Evolutionary conservation across 2,888 invertebrate genomes (phyloP), one percentile per base, ranked within the genome.

Genomic region (Lampropteryx suffumata): DNA sequence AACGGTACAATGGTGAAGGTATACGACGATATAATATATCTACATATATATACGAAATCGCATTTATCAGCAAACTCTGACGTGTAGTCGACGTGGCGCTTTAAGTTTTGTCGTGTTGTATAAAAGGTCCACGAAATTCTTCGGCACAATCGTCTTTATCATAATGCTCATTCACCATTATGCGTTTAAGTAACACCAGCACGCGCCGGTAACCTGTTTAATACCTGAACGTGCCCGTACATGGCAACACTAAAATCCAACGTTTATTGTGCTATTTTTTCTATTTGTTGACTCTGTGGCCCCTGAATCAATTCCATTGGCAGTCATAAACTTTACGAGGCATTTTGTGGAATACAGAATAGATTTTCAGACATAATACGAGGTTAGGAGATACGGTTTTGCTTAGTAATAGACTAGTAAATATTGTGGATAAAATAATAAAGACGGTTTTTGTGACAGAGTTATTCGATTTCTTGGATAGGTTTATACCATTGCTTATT

Each of bases 311-410:
- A 51, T 55, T 55, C 40, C 48, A 51, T 51, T 51, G 44, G 26
- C 35, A 51, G 48, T 50, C 48, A 47, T 55, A 55, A 55, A 55
- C 27, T 51, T 51, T 51, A 55, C 51, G 51, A 48, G 53, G 41
- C 42, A 44, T 50, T 50, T 55, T 48, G 51, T 48, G 40, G 55
- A 48, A 45, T 55, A 55, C 48, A 51, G 51, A 55, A 55, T 55
- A 51, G 33, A 48, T 50, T 54, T n/a, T 45, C 45, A 45, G 42
- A 42, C 46, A 47, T 55, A 50, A 50, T 47, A 50, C 29, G 33
- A 46, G 50, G 46, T 44, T 29, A 36, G 46, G 35, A 45, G 37
- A 42, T 44, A 54, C 41, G 34, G 24, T 42, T 46, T 37, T 46
- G 50, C 45, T 54, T 49, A 50, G 50, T 50, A 50, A 50, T 50